Evolutionary conservation across 2,888 invertebrate genomes (phyloP), one percentile per base, ranked within the genome.

Genomic region (Congeria kusceri): DNA sequence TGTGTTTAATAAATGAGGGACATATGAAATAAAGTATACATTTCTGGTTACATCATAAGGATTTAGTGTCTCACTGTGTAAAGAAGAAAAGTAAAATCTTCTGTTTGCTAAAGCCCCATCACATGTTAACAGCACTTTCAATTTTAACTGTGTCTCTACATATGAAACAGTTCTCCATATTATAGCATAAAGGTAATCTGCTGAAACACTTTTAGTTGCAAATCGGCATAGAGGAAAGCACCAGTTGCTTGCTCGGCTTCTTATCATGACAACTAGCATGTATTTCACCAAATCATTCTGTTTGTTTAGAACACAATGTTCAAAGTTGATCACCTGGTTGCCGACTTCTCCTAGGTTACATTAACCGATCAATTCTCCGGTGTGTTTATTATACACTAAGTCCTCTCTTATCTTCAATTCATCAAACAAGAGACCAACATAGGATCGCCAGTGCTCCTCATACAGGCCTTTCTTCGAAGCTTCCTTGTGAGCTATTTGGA

Each of bases 1-100:
- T 2, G 83, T 85, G 73, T 83, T 83, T 9, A 83, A 7, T 3
- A 85, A 44, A 39, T 83, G 83, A 47, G 81, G 83, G 0, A 66
- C 75, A 68, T 84, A 79, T 4, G 80, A 80, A 9, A 85, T 73
- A 20, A 85, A 83, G 58, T 53, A 77, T 9, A 79, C 62, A 15
- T 63, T 56, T 23, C 71, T 53, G 1, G n/a, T 39, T 0, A 4
- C 3, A 53, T 59, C 65, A 44, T 47, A 29, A 28, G 39, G 47
- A 46, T 77, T 67, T 9, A 32, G 23, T n/a, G 74, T 53, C 20
- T 53, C 57, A 9, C 46, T n/a, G 58, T 67, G 67, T 4, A 67
- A 25, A 2, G 39, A 18, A n/a, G n/a, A n/a, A n/a, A n/a, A n/a
- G 25, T 32, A 67, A 32, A 67, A 67, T 39, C 39, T 39, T 39